Percentiles rank a stretch among this genome's conserved stretches.
Evolutionary conservation across 2,888 invertebrate genomes (phyloP).

Genomic region (Trypoxylon attenuatum): DNA sequence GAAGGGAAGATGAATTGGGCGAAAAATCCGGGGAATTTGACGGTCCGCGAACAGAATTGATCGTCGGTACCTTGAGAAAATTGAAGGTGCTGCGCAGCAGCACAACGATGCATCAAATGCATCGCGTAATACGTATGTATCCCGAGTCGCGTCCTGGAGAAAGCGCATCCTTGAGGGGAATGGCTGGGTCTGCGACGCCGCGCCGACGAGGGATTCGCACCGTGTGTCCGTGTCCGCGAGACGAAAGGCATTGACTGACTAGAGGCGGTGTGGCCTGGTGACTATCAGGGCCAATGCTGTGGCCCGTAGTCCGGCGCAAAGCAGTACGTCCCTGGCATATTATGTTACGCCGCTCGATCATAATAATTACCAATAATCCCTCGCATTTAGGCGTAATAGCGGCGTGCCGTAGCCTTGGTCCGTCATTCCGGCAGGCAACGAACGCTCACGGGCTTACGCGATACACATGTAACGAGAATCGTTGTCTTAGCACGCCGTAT

Average conservation of each 20-base stretch:
- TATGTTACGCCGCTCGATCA: constrained; percentile 49
- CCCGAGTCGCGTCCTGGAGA: no score
- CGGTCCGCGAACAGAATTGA: constrained; percentile 8
- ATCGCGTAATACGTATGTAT: no score
- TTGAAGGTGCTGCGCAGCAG: not conserved
- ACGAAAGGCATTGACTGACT: no score
- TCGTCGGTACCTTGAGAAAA: not conserved
- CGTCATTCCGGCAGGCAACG: constrained; percentile 27
- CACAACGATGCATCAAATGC: no score
- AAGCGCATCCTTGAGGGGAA: no score
- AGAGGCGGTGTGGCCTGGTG: no score
- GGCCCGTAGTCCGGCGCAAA: not conserved
- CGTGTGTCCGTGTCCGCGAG: no score
- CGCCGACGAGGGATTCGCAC: no score
- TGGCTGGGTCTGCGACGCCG: no score
- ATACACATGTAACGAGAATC: constrained; percentile 13
- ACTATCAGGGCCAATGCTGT: not conserved
- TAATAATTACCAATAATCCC: constrained; percentile 63
- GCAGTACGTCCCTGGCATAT: constrained; percentile 20
- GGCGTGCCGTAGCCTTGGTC: constrained; percentile 37
- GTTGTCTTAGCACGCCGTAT: not conserved
- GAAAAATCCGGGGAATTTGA: not conserved
- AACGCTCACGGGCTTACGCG: constrained; percentile 13
- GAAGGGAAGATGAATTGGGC: constrained; percentile 33
- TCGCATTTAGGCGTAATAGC: constrained; percentile 61